Percentiles rank a stretch among this genome's conserved stretches.
phyloP scores from a whole-genome alignment of 2,113 vertebrate genomes.

The Scortum barcoo region DNA sequence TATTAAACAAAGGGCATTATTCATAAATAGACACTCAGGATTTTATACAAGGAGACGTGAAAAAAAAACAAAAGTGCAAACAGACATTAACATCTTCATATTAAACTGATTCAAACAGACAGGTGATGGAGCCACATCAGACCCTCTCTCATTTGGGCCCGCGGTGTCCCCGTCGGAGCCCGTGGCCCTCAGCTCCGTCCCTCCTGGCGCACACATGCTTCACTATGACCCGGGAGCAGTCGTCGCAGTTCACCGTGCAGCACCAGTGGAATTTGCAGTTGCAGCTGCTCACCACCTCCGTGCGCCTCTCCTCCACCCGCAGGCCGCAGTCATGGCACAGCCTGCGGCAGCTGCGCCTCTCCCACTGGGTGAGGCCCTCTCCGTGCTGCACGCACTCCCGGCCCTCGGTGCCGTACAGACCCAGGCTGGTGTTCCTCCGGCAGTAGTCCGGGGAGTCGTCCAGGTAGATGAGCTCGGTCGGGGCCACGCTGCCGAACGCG shows the following conservation, averaged over 20 bases:
- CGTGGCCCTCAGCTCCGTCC: constrained; percentile 61
- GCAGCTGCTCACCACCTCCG: constrained; percentile 90
- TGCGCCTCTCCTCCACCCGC: constrained; percentile 88
- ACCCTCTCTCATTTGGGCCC: constrained; percentile 73
- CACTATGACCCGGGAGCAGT: constrained; percentile 88
- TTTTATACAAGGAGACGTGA: constrained; percentile 30
- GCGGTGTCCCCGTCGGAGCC: constrained; percentile 75
- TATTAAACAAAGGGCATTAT: constrained; percentile 20
- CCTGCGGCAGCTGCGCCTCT: constrained; percentile 89
- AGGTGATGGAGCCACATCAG: not conserved
- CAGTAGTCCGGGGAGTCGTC: constrained; percentile 98
- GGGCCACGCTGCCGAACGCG: constrained; percentile 85
- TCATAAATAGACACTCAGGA: constrained; percentile 68
- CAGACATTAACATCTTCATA: constrained; percentile 17
- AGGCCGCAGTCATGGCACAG: constrained; percentile 94
- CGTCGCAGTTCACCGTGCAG: constrained; percentile 93
- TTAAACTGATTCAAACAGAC: not conserved
- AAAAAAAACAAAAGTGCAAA: constrained; percentile 66
- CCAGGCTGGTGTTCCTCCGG: constrained; percentile 88
- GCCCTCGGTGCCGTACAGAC: constrained; percentile 93
- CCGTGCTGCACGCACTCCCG: constrained; percentile 91
- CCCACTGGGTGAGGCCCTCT: constrained; percentile 86
- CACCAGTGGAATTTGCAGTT: constrained; percentile 99
- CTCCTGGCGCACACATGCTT: constrained; percentile 89
- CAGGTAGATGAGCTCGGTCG: constrained; percentile 91